phyloP scores from a whole-genome alignment of 2,113 vertebrate species.

The Elaphurus davidianus region DNA sequence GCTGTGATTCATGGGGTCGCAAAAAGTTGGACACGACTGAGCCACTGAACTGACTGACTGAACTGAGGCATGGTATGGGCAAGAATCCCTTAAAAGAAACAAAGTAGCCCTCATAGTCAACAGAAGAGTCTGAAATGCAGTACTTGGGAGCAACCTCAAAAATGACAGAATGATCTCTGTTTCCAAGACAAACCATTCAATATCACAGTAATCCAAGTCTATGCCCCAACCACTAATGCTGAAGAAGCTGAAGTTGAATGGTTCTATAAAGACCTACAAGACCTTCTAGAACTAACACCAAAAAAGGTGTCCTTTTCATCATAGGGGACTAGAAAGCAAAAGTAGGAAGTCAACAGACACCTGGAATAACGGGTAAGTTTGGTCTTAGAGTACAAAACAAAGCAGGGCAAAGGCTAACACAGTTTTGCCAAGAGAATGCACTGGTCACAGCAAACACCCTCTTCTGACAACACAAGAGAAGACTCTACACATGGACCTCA shows the following conservation, averaged over 20 bases:
- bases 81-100: background rate
- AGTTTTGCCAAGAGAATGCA: background rate
- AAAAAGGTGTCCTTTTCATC: background rate
- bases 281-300: background rate
- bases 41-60: no score
- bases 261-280: background rate
- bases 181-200: background rate
- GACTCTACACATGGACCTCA: background rate
- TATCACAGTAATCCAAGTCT: background rate
- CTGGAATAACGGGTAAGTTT: background rate
- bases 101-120: background rate
- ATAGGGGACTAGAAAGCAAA: background rate
- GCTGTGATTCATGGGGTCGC: no score
- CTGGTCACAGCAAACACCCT: background rate
- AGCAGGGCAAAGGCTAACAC: background rate
- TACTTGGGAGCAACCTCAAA: background rate
- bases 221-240: background rate
- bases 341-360: background rate
- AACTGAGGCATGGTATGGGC: background rate
- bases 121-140: background rate
- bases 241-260: background rate
- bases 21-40: no score
- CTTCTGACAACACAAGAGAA: background rate
- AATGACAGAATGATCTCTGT: background rate
- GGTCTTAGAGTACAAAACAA: background rate